Base-by-base conservation (phyloP, 2,113 vertebrate species). In the Atlantisia rogersi region DNA sequence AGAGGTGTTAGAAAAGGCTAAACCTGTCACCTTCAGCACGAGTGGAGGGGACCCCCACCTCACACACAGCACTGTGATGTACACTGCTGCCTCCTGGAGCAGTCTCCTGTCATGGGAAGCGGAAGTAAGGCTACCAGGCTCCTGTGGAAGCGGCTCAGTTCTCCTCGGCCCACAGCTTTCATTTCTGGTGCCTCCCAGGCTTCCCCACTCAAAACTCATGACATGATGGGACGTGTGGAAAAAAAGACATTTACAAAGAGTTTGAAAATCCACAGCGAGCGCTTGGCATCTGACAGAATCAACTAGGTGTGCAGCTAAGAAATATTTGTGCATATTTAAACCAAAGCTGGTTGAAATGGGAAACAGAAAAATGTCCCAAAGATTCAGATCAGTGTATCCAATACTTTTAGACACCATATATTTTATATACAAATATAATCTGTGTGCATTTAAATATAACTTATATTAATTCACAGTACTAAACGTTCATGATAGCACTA, bases 31-130 rank as follows among this genome's bases (percentile, higher is more conserved):
- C 37, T 71, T 2, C 32, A n/a, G 42, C 40, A 35, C 20, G 22
- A 24, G 35, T 3, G 4, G 7, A 78, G 35, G 31, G 18, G 26
- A 20, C 37, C 17, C 21, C 8, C 0, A 5, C 21, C 35, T 64
- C 3, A 1, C 20, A 19, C 5, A 12, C 12, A 8, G 50, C n/a
- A 25, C 10, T 18, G 48, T 0, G 0, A 10, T 55, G 15, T 8
- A 21, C 25, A 22, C 29, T 2, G 1, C 73, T 48, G 68, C 19
- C 25, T 77, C 0, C 1, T 6, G 11, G 29, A 68, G 15, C 28
- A 20, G 15, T 24, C 16, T 24, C 39, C n/a, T 85, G 4, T 1
- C 0, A 0, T 1, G 12, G 21, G 17, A 75, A 67, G 74, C 5
- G 39, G 58, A 53, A 52, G n/a, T 4, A 20, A 55, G 39, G 20